Conservation (phyloP, 2,113 vertebrate genomes). For the Bos indicus region DNA sequence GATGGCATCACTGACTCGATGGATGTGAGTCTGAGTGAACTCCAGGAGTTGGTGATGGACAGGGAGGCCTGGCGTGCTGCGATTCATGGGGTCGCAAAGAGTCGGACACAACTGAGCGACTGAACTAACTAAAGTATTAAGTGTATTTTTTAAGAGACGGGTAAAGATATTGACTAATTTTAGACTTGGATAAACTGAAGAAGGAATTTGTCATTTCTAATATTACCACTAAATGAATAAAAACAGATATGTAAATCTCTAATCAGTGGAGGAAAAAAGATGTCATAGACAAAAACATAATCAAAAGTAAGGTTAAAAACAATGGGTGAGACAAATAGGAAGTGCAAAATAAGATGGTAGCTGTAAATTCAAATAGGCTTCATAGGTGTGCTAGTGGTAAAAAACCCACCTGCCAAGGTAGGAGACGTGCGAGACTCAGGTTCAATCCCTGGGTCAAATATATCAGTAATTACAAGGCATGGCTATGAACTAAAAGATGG, state of each 20-base stretch:
- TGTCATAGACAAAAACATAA: background rate
- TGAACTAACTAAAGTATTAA: background rate
- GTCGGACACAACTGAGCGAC: too few species aligned
- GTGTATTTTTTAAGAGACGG: background rate
- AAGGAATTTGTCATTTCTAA: slow-evolving; percentile 5
- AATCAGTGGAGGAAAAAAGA: background rate
- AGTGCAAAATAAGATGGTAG: background rate
- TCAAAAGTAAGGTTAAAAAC: background rate
- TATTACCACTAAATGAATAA: background rate
- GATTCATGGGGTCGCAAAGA: too few species aligned
- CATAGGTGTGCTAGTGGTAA: background rate
- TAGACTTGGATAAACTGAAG: slow-evolving; percentile 15
- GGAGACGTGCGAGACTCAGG: background rate
- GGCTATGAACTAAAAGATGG: background rate
- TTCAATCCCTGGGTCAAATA: background rate
- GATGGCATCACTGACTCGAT: too few species aligned
- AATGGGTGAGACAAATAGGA: background rate
- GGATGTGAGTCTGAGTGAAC: too few species aligned
- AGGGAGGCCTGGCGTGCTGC: too few species aligned
- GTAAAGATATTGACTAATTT: slow-evolving; percentile 27
- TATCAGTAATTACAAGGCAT: background rate
- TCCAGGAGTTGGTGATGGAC: too few species aligned
- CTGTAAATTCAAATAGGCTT: background rate
- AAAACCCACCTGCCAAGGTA: background rate
- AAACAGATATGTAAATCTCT: background rate